Evolutionary conservation across 2,888 invertebrate species (phyloP).

Genomic region (Dicyrtoma fusca): DNA sequence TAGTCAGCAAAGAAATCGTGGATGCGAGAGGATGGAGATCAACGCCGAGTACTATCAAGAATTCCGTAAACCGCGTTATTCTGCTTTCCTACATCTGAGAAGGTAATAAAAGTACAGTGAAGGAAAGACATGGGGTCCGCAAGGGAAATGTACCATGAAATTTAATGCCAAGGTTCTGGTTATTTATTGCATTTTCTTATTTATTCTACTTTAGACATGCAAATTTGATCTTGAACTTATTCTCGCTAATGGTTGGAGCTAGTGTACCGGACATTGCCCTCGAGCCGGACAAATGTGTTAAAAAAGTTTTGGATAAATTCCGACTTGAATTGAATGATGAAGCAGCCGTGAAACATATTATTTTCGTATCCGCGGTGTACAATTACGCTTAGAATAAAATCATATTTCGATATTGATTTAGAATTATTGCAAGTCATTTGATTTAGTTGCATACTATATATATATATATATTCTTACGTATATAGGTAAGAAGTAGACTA

Average conservation of each 20-base stretch:
- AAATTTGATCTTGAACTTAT: constrained; percentile 93
- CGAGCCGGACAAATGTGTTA: constrained; percentile 98
- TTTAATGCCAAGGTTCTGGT: background rate
- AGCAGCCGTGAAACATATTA: constrained; percentile 91
- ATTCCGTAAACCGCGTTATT: constrained; percentile 92
- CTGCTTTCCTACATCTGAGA: constrained; percentile 91
- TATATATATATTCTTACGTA: too few species aligned
- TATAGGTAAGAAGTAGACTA: too few species aligned
- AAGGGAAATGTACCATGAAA: background rate
- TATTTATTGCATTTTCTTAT: constrained; percentile 25
- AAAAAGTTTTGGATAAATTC: constrained; percentile 91
- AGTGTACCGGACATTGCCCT: constrained; percentile 98
- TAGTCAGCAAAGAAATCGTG: constrained; percentile 99
- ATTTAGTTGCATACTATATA: too few species aligned
- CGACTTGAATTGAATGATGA: constrained; percentile 91
- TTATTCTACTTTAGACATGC: constrained; percentile 72
- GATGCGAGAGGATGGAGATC: constrained; percentile 94
- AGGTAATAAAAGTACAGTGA: constrained; percentile 63
- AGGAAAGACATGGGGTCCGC: too few species aligned
- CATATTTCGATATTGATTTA: too few species aligned
- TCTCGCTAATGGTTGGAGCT: constrained; percentile 98
- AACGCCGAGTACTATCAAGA: constrained; percentile 90
- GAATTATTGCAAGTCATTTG: too few species aligned
- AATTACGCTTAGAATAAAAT: too few species aligned
- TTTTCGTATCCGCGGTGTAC: constrained; percentile 83